phyloP scores from a whole-genome alignment of 2,888 invertebrate species.

The Meliscaeva auricollis region DNA sequence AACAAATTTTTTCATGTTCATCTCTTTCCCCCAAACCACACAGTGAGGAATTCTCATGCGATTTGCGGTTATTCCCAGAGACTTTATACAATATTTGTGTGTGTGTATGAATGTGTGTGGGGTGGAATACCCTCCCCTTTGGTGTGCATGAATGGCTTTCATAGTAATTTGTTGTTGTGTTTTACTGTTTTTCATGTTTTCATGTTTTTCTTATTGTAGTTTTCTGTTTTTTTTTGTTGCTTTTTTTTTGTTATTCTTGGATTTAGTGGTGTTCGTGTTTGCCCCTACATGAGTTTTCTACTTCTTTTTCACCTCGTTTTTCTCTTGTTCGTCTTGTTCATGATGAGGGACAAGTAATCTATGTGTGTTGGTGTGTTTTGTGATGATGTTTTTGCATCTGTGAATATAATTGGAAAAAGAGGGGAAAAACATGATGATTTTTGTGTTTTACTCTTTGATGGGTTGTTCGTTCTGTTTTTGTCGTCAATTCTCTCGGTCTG shows the following conservation, averaged over 20 bases:
- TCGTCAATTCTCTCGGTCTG: slow-evolving; percentile 8
- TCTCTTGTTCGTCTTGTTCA: not conserved
- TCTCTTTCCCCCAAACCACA: slow-evolving; percentile 73
- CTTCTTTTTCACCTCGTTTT: not conserved
- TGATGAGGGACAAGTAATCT: not conserved
- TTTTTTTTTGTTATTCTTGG: slow-evolving; percentile 8
- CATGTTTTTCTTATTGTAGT: slow-evolving; percentile 46
- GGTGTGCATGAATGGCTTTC: slow-evolving; percentile 56
- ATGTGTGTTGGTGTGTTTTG: slow-evolving; percentile 5
- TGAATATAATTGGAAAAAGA: slow-evolving; percentile 64
- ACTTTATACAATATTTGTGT: not conserved
- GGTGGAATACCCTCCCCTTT: slow-evolving; percentile 60
- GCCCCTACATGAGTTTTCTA: slow-evolving; percentile 29
- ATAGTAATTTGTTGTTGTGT: slow-evolving; percentile 34
- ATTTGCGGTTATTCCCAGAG: slow-evolving; percentile 47
- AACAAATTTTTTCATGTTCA: slow-evolving; percentile 76
- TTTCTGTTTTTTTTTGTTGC: not conserved
- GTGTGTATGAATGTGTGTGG: slow-evolving; percentile 53
- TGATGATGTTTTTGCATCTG: slow-evolving; percentile 6
- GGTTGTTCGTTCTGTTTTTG: slow-evolving; percentile 64
- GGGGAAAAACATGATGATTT: slow-evolving; percentile 69
- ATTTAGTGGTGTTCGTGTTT: slow-evolving; percentile 22
- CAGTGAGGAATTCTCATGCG: slow-evolving; percentile 45
- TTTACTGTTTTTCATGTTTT: slow-evolving; percentile 58
- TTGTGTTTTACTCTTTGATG: slow-evolving; percentile 73